Percentiles rank a stretch among this genome's conserved stretches.
phyloP scores from a whole-genome alignment of 2,888 invertebrate species.

The Rhingia rostrata region DNA sequence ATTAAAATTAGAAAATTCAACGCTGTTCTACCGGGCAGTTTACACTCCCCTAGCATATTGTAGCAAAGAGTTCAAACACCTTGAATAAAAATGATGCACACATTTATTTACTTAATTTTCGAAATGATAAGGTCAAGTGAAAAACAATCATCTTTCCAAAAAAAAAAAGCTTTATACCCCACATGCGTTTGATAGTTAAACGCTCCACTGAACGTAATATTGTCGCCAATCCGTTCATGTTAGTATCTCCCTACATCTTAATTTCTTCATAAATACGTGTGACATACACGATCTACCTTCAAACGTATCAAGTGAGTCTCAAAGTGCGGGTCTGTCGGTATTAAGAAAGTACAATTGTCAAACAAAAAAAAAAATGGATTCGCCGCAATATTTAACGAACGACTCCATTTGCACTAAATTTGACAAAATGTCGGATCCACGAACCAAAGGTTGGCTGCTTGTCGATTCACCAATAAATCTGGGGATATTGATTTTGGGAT shows the following conservation, averaged over 20 bases:
- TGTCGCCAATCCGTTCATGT: not conserved
- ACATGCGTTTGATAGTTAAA: conserved; percentile 15
- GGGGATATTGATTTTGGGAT: conserved; percentile 87
- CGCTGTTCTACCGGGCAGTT: no score
- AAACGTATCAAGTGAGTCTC: not conserved
- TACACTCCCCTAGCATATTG: not conserved
- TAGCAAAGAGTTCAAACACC: not conserved
- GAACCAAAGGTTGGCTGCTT: conserved; percentile 93
- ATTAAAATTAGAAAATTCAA: no score
- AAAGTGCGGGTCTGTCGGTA: not conserved
- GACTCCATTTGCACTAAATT: conserved; percentile 52
- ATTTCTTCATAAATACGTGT: conserved; percentile 8
- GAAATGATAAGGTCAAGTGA: conserved; percentile 16
- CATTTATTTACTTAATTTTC: not conserved
- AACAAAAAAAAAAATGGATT: conserved; percentile 1
- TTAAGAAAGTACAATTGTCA: not conserved
- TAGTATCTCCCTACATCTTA: conserved; percentile 82
- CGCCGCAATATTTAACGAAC: not conserved
- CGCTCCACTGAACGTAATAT: conserved; percentile 25
- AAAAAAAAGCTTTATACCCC: not conserved
- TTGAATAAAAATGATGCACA: not conserved
- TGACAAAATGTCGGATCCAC: conserved; percentile 84
- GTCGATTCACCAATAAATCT: conserved; percentile 92
- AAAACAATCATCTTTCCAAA: not conserved
- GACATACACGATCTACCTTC: not conserved